A percentile compares a stretch with the other conserved stretches of the same genome.
Conservation (phyloP, 1,140 invertebrate genomes). For the Neodiprion pinetum region DNA sequence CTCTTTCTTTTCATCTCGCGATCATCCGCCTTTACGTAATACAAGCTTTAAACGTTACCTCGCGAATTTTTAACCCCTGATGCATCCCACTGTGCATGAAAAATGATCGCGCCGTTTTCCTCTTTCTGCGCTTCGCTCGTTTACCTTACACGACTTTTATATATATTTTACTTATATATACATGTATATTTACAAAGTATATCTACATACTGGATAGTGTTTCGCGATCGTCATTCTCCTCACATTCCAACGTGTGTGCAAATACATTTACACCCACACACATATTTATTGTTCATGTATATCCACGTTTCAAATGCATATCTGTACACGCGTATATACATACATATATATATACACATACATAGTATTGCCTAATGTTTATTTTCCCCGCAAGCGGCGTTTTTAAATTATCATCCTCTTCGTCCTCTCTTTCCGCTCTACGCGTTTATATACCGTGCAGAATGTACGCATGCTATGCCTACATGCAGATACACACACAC, state of each 20-base stretch:
- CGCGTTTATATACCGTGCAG: background rate
- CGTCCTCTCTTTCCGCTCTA: background rate
- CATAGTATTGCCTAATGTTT: constrained; percentile 42
- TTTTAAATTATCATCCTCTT: constrained; percentile 53
- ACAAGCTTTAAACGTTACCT: too few relatives aligned
- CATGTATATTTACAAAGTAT: constrained; percentile 9
- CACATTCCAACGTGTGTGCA: background rate
- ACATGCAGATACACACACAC: too few relatives aligned
- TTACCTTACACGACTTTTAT: constrained; percentile 10
- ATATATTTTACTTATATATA: constrained; percentile 14
- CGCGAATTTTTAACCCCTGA: too few relatives aligned
- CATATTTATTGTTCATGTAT: constrained; percentile 9
- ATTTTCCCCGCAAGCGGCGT: constrained; percentile 53
- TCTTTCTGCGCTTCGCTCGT: constrained; percentile 29
- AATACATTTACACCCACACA: background rate
- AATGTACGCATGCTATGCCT: too few relatives aligned
- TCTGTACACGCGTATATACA: constrained; percentile 7
- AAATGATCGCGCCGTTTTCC: background rate
- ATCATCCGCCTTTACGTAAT: too few relatives aligned
- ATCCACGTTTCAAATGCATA: background rate
- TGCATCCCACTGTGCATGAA: too few relatives aligned
- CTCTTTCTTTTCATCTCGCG: background rate
- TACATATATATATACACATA: constrained; percentile 9
- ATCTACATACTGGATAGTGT: too few relatives aligned
- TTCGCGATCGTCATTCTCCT: background rate